phyloP scores from a whole-genome alignment of 2,113 vertebrate genomes.

The Ursus arctos region DNA sequence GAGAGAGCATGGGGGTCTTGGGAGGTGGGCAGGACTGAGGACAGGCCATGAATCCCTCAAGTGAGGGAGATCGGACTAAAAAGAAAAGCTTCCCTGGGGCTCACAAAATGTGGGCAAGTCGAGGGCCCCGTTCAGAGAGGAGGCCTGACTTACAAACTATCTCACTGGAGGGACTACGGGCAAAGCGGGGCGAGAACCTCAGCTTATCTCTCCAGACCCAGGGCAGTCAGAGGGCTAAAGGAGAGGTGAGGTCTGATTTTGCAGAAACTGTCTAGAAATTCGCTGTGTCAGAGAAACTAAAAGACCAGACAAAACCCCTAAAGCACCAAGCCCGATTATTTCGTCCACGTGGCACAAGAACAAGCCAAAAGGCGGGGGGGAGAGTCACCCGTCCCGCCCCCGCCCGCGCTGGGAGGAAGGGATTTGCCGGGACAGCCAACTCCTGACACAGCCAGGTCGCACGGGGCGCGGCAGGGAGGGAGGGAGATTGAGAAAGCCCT shows the following conservation, averaged over 20 bases:
- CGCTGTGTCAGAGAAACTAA: slow-evolving; percentile 67
- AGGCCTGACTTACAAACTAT: not conserved
- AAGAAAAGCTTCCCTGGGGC: not conserved
- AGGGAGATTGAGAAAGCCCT: not conserved
- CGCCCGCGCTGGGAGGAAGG: slow-evolving; percentile 57
- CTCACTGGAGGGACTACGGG: not conserved
- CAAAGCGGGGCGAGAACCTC: not conserved
- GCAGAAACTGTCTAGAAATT: slow-evolving; percentile 30
- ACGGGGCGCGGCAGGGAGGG: not conserved
- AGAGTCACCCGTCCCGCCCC: slow-evolving; percentile 53
- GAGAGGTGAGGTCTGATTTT: not conserved
- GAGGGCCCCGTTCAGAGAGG: not conserved
- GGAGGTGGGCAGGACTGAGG: not conserved
- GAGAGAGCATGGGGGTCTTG: not conserved
- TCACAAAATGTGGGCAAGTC: not conserved
- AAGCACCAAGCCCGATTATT: slow-evolving; percentile 55
- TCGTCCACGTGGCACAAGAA: slow-evolving; percentile 79
- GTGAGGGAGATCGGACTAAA: not conserved
- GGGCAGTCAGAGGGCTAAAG: not conserved
- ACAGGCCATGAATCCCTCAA: not conserved
- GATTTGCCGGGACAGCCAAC: not conserved
- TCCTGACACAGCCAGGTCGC: not conserved
- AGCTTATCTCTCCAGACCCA: not conserved
- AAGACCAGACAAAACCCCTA: slow-evolving; percentile 68
- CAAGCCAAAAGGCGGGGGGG: slow-evolving; percentile 1